Evolutionary conservation across 2,888 invertebrate species (phyloP).

Genomic region (Pristionchus entomophagus): DNA sequence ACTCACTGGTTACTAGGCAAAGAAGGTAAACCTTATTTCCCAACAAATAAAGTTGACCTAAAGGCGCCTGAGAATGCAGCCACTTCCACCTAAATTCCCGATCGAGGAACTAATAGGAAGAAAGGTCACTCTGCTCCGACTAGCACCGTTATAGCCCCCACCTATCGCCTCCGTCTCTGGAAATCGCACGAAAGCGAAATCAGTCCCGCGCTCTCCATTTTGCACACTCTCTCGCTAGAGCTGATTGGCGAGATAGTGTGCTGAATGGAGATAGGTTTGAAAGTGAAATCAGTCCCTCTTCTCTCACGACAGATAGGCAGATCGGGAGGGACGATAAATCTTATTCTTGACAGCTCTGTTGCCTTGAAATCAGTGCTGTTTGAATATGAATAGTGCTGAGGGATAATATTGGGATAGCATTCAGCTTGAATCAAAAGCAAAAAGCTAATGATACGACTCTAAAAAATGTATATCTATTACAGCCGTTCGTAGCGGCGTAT

Average conservation of each 20-base stretch:
- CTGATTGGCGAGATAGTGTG: neutral
- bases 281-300: conserved; percentile 28
- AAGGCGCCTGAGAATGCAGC: too few species aligned
- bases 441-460: too few species aligned
- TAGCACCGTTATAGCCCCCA: neutral
- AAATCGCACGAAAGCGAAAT: neutral
- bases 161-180: neutral
- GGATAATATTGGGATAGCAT: too few species aligned
- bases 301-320: neutral
- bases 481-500: too few species aligned
- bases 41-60: too few species aligned
- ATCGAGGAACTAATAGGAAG: too few species aligned
- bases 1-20: too few species aligned
- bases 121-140: neutral
- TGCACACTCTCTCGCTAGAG: neutral
- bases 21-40: too few species aligned
- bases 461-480: too few species aligned
- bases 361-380: neutral
- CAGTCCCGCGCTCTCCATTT: neutral
- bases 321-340: neutral
- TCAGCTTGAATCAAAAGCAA: too few species aligned
- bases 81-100: neutral
- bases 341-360: neutral
- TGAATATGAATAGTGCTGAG: too few species aligned
- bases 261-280: neutral